phyloP scores from a whole-genome alignment of 1,140 invertebrate genomes.

The Calliphora vicina region DNA sequence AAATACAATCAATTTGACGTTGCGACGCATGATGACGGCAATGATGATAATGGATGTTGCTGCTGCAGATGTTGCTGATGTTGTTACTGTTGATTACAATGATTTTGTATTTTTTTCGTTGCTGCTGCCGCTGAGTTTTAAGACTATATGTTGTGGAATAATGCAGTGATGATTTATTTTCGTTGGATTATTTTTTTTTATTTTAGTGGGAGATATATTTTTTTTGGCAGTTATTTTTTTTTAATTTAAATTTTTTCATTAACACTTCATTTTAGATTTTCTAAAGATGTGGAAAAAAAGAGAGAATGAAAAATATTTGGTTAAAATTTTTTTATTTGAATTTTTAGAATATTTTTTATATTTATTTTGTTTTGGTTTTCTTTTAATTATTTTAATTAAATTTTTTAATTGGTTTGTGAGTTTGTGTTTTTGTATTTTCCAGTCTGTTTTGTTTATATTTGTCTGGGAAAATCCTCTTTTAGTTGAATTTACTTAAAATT shows the following conservation, averaged over 20 bases:
- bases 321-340: not conserved
- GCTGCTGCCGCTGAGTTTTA: not conserved
- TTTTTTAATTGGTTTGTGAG: no score
- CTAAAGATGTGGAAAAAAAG: not conserved
- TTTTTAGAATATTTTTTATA: no score
- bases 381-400: no score
- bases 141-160: not conserved
- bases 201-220: not conserved
- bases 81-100: not conserved
- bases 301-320: not conserved
- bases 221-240: slow-evolving; percentile 17
- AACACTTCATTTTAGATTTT: slow-evolving; percentile 1
- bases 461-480: no score
- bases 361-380: no score
- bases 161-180: not conserved
- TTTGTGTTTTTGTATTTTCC: no score
- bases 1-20: slow-evolving; percentile 61
- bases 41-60: not conserved
- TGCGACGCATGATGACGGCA: slow-evolving; percentile 56
- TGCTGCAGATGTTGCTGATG: not conserved
- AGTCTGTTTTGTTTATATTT: no score
- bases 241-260: not conserved
- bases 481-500: no score
- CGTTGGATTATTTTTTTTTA: not conserved
- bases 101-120: no score